phyloP scores from a whole-genome alignment of 2,888 invertebrate species.

The Plemyria rubiginata region DNA sequence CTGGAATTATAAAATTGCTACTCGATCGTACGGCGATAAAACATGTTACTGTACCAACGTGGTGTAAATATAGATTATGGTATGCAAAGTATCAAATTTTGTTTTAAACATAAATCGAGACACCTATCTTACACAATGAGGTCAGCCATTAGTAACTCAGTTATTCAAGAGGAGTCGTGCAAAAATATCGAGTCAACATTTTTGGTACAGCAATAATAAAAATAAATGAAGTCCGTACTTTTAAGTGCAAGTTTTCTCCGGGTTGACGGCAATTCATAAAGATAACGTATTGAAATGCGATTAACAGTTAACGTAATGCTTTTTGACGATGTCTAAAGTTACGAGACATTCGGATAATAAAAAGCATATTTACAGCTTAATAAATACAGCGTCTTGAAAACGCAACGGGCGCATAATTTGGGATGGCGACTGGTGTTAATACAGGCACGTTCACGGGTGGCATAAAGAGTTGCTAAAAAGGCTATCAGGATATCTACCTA shows the following conservation, averaged over 20 bases:
- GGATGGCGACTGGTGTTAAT: slow-evolving; percentile 50
- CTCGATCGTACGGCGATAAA: slow-evolving; percentile 19
- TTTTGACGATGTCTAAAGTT: slow-evolving; percentile 65
- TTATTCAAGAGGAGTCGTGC: slow-evolving; percentile 30
- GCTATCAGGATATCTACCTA: slow-evolving; percentile 63
- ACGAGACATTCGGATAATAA: slow-evolving; percentile 62
- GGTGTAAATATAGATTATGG: slow-evolving; percentile 12
- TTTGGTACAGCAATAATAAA: slow-evolving; percentile 60
- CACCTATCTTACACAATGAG: slow-evolving; percentile 34
- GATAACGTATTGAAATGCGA: slow-evolving; percentile 67
- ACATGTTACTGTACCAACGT: slow-evolving; percentile 11
- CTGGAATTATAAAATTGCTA: slow-evolving; percentile 21
- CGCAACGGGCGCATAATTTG: slow-evolving; percentile 45
- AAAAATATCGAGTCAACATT: slow-evolving; percentile 50
- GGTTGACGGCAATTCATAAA: slow-evolving; percentile 64
- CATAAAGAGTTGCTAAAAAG: slow-evolving; percentile 58
- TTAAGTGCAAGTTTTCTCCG: slow-evolving; percentile 62
- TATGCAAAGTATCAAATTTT: slow-evolving; percentile 19
- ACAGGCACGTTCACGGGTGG: slow-evolving; percentile 57
- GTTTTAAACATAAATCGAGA: slow-evolving; percentile 28
- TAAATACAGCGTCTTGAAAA: slow-evolving; percentile 62
- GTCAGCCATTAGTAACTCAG: slow-evolving; percentile 36
- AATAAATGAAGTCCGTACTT: slow-evolving; percentile 55
- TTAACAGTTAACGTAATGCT: slow-evolving; percentile 70
- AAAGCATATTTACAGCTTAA: slow-evolving; percentile 64